Percentiles rank a stretch among this genome's conserved stretches.
These are phyloP conservation scores for Harpagus bidentatus DNA, from an alignment of 2,113 vertebrate species.

Conservation along the genomic window DNA sequence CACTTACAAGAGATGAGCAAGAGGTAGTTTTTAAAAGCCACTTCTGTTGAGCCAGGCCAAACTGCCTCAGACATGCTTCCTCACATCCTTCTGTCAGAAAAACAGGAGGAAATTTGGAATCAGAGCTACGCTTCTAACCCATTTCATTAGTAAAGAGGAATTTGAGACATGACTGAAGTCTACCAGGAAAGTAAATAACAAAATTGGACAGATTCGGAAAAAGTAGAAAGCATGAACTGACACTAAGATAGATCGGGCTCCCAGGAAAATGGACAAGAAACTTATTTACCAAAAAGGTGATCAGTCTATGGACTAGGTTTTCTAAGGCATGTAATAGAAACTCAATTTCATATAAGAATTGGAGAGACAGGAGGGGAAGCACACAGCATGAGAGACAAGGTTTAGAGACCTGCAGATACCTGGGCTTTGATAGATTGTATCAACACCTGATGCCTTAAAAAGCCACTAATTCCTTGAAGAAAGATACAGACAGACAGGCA, in stretches of 20 bases:
- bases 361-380: neutral
- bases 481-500: neutral
- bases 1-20: neutral
- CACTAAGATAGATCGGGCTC: neutral
- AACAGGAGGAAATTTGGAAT: neutral
- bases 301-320: neutral
- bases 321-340: neutral
- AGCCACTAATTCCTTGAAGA: neutral
- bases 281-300: neutral
- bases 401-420: neutral
- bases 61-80: neutral
- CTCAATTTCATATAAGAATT: neutral
- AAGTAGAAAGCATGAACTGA: neutral
- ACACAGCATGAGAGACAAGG: neutral
- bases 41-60: neutral
- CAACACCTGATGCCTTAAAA: neutral
- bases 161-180: neutral
- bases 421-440: neutral
- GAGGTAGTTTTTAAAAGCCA: neutral
- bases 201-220: neutral
- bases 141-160: neutral
- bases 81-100: neutral
- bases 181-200: neutral
- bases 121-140: neutral
- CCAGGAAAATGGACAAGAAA: neutral